Conservation (phyloP, 2,113 vertebrate species). For the Dolichotis patagonum region DNA sequence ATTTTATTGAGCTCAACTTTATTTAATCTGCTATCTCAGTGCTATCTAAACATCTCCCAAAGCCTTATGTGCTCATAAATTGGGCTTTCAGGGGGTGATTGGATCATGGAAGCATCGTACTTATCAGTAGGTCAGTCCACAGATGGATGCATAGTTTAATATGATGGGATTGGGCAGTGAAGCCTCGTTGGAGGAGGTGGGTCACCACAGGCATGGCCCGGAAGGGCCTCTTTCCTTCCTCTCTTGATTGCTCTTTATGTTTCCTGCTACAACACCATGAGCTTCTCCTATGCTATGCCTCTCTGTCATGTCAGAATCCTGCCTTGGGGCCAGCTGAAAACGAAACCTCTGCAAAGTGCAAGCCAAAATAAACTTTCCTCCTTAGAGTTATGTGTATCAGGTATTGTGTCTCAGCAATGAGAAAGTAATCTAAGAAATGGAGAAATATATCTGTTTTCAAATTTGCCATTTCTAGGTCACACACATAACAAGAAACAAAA, state of each 20-base stretch:
- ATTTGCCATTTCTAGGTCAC: not conserved
- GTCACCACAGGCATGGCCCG: not conserved
- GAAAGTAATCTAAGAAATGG: not conserved
- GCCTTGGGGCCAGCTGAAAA: not conserved
- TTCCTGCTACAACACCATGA: not conserved
- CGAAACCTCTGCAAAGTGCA: not conserved
- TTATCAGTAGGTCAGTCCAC: not conserved
- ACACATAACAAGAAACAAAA: not conserved
- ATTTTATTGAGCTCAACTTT: not conserved
- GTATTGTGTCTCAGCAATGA: not conserved
- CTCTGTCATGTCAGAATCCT: not conserved
- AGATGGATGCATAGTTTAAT: not conserved
- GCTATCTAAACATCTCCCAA: not conserved
- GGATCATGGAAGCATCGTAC: not conserved
- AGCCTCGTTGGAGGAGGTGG: not conserved
- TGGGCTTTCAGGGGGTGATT: not conserved
- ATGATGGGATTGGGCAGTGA: not conserved
- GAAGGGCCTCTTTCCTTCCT: not conserved
- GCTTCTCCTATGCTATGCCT: not conserved
- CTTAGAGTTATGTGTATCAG: not conserved
- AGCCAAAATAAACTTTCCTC: not conserved
- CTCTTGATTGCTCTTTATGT: not conserved
- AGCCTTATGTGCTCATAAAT: not conserved
- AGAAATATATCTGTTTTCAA: conserved; percentile 17
- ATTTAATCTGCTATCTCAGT: not conserved